Evolutionary conservation across 92 coral and sea anemone species (phyloP).

Genomic region (Anthopleura xanthogrammica): DNA sequence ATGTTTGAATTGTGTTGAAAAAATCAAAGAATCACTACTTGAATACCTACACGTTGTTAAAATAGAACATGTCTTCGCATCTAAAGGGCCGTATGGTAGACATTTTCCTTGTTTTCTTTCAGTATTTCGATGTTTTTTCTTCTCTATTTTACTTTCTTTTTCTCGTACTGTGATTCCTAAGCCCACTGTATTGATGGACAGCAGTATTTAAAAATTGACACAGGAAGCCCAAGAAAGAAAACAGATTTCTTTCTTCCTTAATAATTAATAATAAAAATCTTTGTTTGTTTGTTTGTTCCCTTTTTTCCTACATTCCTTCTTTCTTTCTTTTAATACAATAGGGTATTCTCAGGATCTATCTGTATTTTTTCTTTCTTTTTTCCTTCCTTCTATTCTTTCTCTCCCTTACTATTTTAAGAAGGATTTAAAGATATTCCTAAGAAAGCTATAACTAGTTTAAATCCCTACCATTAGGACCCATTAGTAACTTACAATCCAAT

Average conservation of each 20-base stretch:
- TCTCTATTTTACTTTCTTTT: neutral
- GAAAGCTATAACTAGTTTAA: no score
- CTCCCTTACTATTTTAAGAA: no score
- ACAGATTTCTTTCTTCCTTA: neutral
- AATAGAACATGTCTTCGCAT: constrained; percentile 88
- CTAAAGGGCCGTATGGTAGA: constrained; percentile 88
- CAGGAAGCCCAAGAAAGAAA: constrained; percentile 13
- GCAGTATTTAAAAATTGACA: neutral
- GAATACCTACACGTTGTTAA: constrained; percentile 91
- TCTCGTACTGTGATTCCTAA: neutral
- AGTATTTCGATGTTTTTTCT: neutral
- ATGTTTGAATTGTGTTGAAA: neutral
- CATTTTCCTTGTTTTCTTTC: constrained; percentile 36
- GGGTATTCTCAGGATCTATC: neutral
- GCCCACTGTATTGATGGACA: constrained; percentile 3
- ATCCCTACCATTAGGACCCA: no score
- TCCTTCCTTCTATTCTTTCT: no score
- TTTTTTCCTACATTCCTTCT: neutral
- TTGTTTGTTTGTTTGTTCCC: neutral
- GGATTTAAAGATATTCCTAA: no score
- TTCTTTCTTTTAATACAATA: neutral
- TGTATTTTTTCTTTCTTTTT: neutral
- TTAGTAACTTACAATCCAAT: no score
- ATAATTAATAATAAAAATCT: no score
- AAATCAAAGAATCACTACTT: neutral